Percentiles rank a stretch among this genome's conserved stretches.
phyloP scores from a whole-genome alignment of 2,888 invertebrate genomes.

The Drosophila crucigera region DNA sequence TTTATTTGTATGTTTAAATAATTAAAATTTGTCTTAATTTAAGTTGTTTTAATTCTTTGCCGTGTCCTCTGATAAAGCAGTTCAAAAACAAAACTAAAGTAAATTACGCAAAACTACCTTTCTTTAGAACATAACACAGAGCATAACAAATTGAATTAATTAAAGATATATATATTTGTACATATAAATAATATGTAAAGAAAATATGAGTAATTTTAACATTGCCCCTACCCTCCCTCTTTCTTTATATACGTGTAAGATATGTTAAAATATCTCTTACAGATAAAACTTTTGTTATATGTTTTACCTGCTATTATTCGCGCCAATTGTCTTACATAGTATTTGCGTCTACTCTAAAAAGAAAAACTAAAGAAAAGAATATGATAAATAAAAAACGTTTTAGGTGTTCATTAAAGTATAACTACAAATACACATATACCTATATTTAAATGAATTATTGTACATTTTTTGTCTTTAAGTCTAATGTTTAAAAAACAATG shows the following conservation, averaged over 20 bases:
- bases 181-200: constrained; percentile 11
- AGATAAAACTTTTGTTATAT: constrained; percentile 8
- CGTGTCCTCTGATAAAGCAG: constrained; percentile 51
- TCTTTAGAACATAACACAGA: constrained; percentile 38
- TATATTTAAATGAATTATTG: constrained; percentile 44
- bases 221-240: constrained; percentile 4
- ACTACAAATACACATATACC: constrained; percentile 27
- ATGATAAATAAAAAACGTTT: constrained; percentile 41
- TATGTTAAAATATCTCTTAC: constrained; percentile 3
- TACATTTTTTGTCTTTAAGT: constrained; percentile 43
- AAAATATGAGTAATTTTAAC: constrained; percentile 63
- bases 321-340: constrained; percentile 75
- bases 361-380: constrained; percentile 20
- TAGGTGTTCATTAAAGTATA: constrained; percentile 64
- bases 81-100: constrained; percentile 12
- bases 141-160: constrained; percentile 65
- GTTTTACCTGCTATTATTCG: constrained; percentile 36
- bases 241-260: not conserved
- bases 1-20: constrained; percentile 56
- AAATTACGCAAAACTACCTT: constrained; percentile 43
- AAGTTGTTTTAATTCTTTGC: constrained; percentile 61
- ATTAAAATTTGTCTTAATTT: constrained; percentile 68
- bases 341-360: constrained; percentile 66
- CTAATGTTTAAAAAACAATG: constrained; percentile 63
- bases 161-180: constrained; percentile 40